A percentile compares a stretch with the other conserved stretches of the same genome.
These are phyloP conservation scores for Spheniscus mendiculus DNA, from an alignment of 2,113 vertebrate genomes.

Conservation along the genomic window DNA sequence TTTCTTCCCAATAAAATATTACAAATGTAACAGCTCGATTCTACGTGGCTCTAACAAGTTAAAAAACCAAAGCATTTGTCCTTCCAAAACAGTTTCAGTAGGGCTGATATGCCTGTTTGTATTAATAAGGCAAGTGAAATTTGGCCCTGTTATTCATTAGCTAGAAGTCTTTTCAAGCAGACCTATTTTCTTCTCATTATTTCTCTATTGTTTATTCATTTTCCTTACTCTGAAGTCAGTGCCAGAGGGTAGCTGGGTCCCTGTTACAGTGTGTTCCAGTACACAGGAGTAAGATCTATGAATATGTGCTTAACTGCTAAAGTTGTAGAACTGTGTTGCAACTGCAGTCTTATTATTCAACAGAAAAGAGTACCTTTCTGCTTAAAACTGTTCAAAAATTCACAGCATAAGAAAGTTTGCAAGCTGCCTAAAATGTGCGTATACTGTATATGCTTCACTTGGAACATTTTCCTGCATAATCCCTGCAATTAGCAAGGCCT, in stretches of 20 bases:
- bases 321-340: not conserved
- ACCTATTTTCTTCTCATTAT: constrained; percentile 9
- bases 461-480: not conserved
- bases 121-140: not conserved
- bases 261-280: not conserved
- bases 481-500: not conserved
- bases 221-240: not conserved
- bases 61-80: not conserved
- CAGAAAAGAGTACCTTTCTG: not conserved
- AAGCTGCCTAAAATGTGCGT: not conserved
- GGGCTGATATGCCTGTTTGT: not conserved
- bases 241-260: not conserved
- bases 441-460: not conserved
- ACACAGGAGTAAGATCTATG: not conserved
- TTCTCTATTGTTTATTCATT: constrained; percentile 24
- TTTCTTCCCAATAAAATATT: not conserved
- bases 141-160: constrained; percentile 14
- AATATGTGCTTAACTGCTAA: not conserved
- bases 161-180: constrained; percentile 18
- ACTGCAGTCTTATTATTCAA: not conserved
- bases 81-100: not conserved
- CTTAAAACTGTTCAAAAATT: not conserved
- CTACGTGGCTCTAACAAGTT: not conserved
- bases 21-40: not conserved
- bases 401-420: not conserved